Conservation (phyloP, 2,113 vertebrate species). For the Mionectes macconnelli region DNA sequence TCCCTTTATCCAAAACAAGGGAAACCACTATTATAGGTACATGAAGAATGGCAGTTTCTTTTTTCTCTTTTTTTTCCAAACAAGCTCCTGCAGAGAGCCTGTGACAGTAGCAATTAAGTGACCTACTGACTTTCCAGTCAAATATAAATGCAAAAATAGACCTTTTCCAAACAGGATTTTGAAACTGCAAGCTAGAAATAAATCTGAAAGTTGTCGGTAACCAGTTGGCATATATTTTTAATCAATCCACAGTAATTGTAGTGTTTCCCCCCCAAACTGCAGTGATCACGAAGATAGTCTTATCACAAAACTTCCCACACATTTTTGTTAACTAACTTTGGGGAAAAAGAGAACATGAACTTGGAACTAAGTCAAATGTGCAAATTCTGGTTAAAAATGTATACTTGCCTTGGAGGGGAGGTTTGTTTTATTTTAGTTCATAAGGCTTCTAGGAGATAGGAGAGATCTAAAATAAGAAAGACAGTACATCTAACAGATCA, state of each 20-base stretch:
- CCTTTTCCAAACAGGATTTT: neutral
- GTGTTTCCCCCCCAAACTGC: neutral
- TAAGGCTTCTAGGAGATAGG: slow-evolving; percentile 25
- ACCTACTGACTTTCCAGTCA: neutral
- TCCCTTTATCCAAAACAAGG: neutral
- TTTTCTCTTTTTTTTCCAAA: neutral
- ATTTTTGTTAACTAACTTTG: slow-evolving; percentile 36
- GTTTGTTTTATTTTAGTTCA: slow-evolving; percentile 50
- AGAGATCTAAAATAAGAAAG: slow-evolving; percentile 43
- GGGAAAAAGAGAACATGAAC: slow-evolving; percentile 52
- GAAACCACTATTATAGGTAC: neutral
- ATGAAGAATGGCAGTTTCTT: neutral
- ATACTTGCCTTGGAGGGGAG: slow-evolving; percentile 32
- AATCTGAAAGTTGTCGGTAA: neutral
- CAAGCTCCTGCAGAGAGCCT: neutral
- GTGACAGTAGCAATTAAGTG: neutral
- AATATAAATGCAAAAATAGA: neutral
- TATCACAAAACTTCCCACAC: slow-evolving; percentile 20
- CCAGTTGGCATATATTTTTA: neutral
- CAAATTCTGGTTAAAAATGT: slow-evolving; percentile 49
- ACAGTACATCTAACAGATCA: neutral
- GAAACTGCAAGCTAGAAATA: neutral
- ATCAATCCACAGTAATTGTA: neutral
- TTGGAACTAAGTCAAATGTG: slow-evolving; percentile 62
- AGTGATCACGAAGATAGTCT: neutral